A percentile compares a stretch with the other conserved stretches of the same genome.
These are phyloP conservation scores for Phaonia tiefii DNA, from an alignment of 2,888 invertebrate genomes.

Conservation along the genomic window DNA sequence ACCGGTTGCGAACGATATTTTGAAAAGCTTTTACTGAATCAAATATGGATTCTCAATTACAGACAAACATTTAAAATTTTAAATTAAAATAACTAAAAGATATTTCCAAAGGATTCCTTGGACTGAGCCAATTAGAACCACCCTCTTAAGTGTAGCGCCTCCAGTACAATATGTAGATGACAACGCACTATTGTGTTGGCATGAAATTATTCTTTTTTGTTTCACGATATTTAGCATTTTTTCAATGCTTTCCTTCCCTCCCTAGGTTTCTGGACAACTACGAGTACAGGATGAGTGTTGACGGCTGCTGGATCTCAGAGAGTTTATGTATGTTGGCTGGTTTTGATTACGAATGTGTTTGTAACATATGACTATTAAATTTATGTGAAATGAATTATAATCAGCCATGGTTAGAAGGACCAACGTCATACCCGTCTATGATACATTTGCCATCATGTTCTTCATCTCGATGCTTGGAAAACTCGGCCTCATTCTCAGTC, in stretches of 20 bases:
- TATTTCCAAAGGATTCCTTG: no score
- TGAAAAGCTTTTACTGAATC: no score
- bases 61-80: no score
- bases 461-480: no score
- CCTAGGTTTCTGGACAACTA: background rate
- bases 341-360: conserved; percentile 25
- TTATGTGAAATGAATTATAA: conserved; percentile 55
- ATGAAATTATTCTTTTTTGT: conserved; percentile 44
- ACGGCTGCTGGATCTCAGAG: background rate
- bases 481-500: no score
- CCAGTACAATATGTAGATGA: conserved; percentile 19
- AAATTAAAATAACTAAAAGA: no score
- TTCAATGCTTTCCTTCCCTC: no score
- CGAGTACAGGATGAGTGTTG: background rate
- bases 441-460: no score
- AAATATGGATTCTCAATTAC: no score
- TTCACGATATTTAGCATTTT: background rate
- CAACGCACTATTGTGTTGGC: conserved; percentile 56
- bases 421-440: background rate
- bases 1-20: no score
- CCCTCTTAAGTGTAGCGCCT: no score
- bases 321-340: background rate
- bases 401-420: conserved; percentile 9
- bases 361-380: conserved; percentile 35
- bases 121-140: no score